Conservation (phyloP, 1,140 invertebrate species). For the Philotrypesis tridentata region DNA sequence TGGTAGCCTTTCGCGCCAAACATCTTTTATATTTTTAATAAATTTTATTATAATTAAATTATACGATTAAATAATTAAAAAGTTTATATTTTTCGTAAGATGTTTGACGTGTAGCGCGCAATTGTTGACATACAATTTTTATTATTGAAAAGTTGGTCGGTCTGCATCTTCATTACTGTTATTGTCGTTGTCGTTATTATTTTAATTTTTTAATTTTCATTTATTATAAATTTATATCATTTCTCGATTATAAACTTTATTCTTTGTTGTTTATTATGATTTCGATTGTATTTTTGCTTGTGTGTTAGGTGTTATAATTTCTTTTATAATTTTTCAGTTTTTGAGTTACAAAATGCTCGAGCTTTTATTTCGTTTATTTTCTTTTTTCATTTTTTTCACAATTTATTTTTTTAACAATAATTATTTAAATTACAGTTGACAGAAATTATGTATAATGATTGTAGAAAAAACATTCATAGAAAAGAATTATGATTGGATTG, state of each 20-base stretch:
- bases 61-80: background rate
- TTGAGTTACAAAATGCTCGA: conserved; percentile 65
- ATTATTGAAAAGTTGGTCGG: conserved; percentile 68
- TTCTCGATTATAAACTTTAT: background rate
- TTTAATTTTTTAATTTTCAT: conserved; percentile 9
- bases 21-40: background rate
- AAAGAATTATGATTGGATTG: background rate
- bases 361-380: conserved; percentile 49
- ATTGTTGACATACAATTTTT: conserved; percentile 43
- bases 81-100: background rate
- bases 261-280: background rate
- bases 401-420: background rate
- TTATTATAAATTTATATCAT: background rate
- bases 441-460: conserved; percentile 12
- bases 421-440: background rate
- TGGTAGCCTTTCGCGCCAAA: conserved; percentile 35
- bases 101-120: conserved; percentile 64
- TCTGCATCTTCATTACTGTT: conserved; percentile 50
- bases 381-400: background rate
- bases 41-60: background rate
- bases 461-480: conserved; percentile 17
- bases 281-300: background rate
- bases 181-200: conserved; percentile 35
- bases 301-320: conserved; percentile 4
- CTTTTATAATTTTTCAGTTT: conserved; percentile 1